These are phyloP conservation scores for Eilema griseolum DNA, from an alignment of 2,888 invertebrate genomes.

Conservation along the genomic window DNA sequence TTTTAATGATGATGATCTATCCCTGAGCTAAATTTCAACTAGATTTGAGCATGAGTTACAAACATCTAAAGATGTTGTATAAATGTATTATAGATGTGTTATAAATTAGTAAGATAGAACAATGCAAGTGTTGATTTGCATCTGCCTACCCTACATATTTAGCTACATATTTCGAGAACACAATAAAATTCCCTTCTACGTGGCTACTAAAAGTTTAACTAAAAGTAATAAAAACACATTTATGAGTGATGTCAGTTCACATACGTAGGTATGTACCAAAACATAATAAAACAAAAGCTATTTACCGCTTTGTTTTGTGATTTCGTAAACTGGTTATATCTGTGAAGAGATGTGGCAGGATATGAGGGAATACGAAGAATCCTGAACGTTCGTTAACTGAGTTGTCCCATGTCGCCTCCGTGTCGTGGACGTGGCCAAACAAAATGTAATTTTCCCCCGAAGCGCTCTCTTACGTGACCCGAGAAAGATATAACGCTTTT, in stretches of 20 bases:
- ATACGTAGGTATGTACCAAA: slow-evolving; percentile 27
- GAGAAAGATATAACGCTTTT: slow-evolving; percentile 84
- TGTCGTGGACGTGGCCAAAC: slow-evolving; percentile 80
- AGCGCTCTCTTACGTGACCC: slow-evolving; percentile 85
- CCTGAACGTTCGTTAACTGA: slow-evolving; percentile 82
- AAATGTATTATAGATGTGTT: too few species aligned
- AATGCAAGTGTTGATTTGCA: too few species aligned
- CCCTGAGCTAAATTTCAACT: too few species aligned
- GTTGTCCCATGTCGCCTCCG: slow-evolving; percentile 80
- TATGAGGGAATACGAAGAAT: slow-evolving; percentile 81
- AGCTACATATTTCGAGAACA: not conserved
- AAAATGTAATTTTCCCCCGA: slow-evolving; percentile 85
- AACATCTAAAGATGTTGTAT: too few species aligned
- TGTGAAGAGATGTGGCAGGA: slow-evolving; percentile 72
- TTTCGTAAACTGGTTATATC: slow-evolving; percentile 60
- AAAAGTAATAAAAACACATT: slow-evolving; percentile 15
- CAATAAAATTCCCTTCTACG: not conserved
- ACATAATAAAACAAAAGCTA: slow-evolving; percentile 46
- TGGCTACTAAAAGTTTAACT: slow-evolving; percentile 9
- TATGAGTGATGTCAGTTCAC: slow-evolving; percentile 27
- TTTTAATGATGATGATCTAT: too few species aligned
- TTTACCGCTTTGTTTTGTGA: slow-evolving; percentile 49
- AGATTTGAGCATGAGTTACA: too few species aligned
- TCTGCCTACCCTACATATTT: not conserved
- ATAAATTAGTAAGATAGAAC: too few species aligned